Base-by-base conservation (phyloP, 2,113 vertebrate species). In the Osmerus mordax region DNA sequence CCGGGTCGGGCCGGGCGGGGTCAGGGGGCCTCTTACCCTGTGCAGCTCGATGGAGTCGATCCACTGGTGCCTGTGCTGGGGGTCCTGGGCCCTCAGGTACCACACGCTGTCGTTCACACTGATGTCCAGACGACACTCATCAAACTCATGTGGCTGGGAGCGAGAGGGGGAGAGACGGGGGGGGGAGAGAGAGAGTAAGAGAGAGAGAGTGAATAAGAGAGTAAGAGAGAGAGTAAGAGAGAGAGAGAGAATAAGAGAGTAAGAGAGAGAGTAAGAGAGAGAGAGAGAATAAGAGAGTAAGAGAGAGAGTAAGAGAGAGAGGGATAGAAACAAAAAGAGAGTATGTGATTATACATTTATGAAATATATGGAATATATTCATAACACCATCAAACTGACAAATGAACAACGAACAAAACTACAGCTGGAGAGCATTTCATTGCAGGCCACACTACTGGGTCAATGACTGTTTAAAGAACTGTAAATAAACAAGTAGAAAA, bases 91-190 rank as follows among this genome's bases (percentile, higher is more conserved):
- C 69, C 97, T 92, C 19, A 99, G 91, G 82, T 99, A 99, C 97
- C 97, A 99, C 78, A 98, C 93, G 3, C 96, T 99, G 77, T 99
- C 97, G 23, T 98, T 99, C 19, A 99, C 96, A 0, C 95, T 98
- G 78, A 99, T 94, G 85, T 99, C 97, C 90, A 99, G 94, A 55
- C 97, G 95, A 87, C 97, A 98, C 87, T 98, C 97, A 0, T 99
- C 97, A 87, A 99, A 99, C 86, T 98, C 96, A 69, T 99, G 97
- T 62, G 96, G 94, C 97, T 99, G 80, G 23, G 19, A 64, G 4
- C 29, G 1, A 29, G 60, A 78, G 67, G 58, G 19, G 65, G 59
- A 41, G 13, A 67, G n/a, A n/a, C n/a, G n/a, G n/a, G n/a, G n/a
- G 65, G 29, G 12, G 12, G 60, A 62, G 23, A 66, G 6, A 68